Base-by-base conservation (phyloP, 64 coral and sea anemone genomes). In the Cladopsammia gracilis region DNA sequence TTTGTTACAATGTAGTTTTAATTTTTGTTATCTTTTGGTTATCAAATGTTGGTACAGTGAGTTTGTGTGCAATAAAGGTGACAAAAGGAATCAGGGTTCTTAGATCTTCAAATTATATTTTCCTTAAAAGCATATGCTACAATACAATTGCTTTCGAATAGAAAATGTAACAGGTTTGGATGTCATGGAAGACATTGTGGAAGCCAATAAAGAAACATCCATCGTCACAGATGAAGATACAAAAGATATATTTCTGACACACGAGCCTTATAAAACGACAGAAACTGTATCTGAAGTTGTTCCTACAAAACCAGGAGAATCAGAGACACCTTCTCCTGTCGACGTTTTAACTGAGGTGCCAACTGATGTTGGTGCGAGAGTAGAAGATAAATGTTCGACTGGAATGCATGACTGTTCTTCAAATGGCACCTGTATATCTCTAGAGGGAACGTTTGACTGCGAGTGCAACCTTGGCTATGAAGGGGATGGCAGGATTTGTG, bases 131-230 rank as follows among this genome's bases (percentile, higher is more conserved):
- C 24, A 62, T 48, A 65, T 66, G 22, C 60, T 10, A 65, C 60
- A 34, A 83, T 83, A 58, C 14, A 66, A 65, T 83, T 83, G 60
- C 79, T 44, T 83, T 61, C 61, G 61, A 62, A 66, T 83, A 83
- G 79, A 83, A 48, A 83, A 83, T 83, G 59, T 46, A 66, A 83
- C 59, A 83, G 60, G 79, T 83, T 66, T 10, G 61, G n/a, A 50
- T 62, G 25, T 67, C 19, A 67, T 12, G 20, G 42, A 50, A 84
- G 60, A 14, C 10, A 20, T 84, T 60, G 62, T 47, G 44, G 80
- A 67, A 48, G 20, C 64, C 48, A 24, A 5, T 45, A 49, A 53
- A 54, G 74, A 76, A n/a, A 45, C 71, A 48, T 49, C 72, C 34
- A 34, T 34, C 13, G 44, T 49, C 6, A 19, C 43, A 49, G 78